Evolutionary conservation across 1,140 invertebrate genomes (phyloP).

Genomic region (Drosophila kurseongensis): DNA sequence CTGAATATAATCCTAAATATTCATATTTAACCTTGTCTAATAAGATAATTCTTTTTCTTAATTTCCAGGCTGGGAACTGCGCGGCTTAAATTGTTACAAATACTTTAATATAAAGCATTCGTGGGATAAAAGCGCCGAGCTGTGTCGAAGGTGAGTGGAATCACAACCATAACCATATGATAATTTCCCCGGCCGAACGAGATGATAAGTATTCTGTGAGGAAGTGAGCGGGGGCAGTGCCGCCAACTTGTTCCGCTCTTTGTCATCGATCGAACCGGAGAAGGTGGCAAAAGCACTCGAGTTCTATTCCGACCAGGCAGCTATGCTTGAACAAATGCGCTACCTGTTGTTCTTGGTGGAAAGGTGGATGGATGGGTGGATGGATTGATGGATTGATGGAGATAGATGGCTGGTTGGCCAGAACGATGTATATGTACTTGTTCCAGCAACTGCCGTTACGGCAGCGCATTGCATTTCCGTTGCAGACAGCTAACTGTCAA

Average conservation of each 20-base stretch:
- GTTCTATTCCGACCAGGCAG: constrained; percentile 11
- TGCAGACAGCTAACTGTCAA: constrained; percentile 78
- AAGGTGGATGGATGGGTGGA: not conserved
- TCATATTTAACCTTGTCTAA: constrained; percentile 48
- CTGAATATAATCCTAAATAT: not conserved
- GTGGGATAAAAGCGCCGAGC: constrained; percentile 96
- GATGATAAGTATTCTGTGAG: constrained; percentile 31
- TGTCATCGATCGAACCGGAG: constrained; percentile 31
- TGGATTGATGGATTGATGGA: constrained; percentile 27
- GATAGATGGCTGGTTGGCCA: constrained; percentile 11
- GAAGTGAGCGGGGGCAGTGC: constrained; percentile 51
- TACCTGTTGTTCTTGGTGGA: constrained; percentile 70
- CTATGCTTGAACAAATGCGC: constrained; percentile 61
- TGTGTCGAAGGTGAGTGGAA: constrained; percentile 94
- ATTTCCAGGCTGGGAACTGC: constrained; percentile 94
- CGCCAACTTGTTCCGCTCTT: constrained; percentile 36
- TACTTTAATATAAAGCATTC: constrained; percentile 98
- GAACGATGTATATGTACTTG: constrained; percentile 37
- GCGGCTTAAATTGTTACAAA: constrained; percentile 96
- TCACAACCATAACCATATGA: constrained; percentile 68
- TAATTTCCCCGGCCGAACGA: constrained; percentile 50
- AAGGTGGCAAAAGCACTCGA: constrained; percentile 34
- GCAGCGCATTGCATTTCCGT: constrained; percentile 78
- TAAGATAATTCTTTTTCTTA: constrained; percentile 25
- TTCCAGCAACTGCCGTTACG: constrained; percentile 66